A percentile compares a stretch with the other conserved stretches of the same genome.
Evolutionary conservation across 2,113 vertebrate genomes (phyloP).

Genomic region (Gadus macrocephalus): DNA sequence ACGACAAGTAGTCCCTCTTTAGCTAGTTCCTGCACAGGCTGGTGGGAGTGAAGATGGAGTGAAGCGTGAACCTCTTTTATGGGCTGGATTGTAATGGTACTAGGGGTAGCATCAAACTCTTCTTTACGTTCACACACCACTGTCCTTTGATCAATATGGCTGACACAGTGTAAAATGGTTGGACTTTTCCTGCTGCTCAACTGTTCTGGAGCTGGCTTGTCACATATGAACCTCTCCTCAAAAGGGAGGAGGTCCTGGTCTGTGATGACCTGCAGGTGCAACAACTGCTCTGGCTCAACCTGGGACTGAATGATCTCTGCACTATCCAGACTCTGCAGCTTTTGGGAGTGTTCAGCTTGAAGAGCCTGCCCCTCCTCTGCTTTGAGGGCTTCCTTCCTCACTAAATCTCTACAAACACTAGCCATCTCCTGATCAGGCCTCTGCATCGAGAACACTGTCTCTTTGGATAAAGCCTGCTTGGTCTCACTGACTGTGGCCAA

Average conservation of each 20-base stretch:
- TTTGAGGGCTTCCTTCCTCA: constrained; percentile 58
- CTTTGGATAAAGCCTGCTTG: constrained; percentile 65
- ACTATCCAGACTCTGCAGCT: constrained; percentile 60
- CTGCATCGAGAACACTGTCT: constrained; percentile 42
- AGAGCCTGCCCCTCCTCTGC: constrained; percentile 71
- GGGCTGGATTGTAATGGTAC: constrained; percentile 45
- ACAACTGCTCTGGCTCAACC: constrained; percentile 61
- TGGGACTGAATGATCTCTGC: constrained; percentile 51
- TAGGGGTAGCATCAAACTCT: constrained; percentile 56
- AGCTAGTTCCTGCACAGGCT: constrained; percentile 59
- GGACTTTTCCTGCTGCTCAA: constrained; percentile 63
- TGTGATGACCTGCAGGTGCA: constrained; percentile 72
- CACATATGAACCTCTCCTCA: constrained; percentile 65
- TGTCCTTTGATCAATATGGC: constrained; percentile 65
- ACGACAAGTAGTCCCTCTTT: constrained; percentile 72
- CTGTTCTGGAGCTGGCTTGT: constrained; percentile 60
- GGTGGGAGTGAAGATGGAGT: constrained; percentile 70
- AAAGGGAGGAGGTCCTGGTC: constrained; percentile 70
- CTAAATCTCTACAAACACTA: constrained; percentile 51
- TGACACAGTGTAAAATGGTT: constrained; percentile 62
- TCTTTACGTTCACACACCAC: constrained; percentile 61
- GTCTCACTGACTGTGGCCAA: constrained; percentile 62
- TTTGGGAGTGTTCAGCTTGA: constrained; percentile 57
- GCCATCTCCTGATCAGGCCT: constrained; percentile 58
- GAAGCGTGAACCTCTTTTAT: constrained; percentile 58